phyloP scores from a whole-genome alignment of 1,140 invertebrate genomes.

The Papilio dardanus region DNA sequence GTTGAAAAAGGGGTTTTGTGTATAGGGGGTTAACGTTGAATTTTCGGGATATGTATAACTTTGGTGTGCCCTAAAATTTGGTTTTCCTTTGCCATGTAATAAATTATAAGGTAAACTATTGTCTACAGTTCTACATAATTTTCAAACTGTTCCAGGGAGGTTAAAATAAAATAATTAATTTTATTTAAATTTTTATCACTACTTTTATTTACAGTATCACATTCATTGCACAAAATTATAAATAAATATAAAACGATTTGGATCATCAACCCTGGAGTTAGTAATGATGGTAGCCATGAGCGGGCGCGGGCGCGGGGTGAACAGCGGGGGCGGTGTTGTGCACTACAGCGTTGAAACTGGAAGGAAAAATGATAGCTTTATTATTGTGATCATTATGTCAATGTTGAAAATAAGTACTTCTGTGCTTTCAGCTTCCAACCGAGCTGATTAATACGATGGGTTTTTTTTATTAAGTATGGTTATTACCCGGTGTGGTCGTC shows the following conservation, averaged over 20 bases:
- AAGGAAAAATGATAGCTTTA: slow-evolving; percentile 37
- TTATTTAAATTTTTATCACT: slow-evolving; percentile 1
- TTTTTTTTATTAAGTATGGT: not conserved
- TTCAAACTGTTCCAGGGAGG: not conserved
- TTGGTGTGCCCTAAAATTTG: too few relatives aligned
- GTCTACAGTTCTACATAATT: too few relatives aligned
- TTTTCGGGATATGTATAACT: too few relatives aligned
- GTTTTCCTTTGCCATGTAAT: too few relatives aligned
- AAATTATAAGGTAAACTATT: too few relatives aligned
- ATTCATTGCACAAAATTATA: slow-evolving; percentile 2
- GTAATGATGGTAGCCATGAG: slow-evolving; percentile 45
- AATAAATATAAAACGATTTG: slow-evolving; percentile 13
- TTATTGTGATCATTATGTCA: too few relatives aligned
- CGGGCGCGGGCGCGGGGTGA: slow-evolving; percentile 46
- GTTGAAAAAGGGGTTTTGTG: too few relatives aligned
- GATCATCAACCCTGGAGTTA: slow-evolving; percentile 11
- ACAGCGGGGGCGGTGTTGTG: slow-evolving; percentile 57
- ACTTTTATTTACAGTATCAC: slow-evolving; percentile 29
- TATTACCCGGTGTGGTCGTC: slow-evolving; percentile 66
- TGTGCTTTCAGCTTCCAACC: not conserved
- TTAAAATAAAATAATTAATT: not conserved
- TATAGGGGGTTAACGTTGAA: too few relatives aligned
- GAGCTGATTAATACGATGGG: not conserved
- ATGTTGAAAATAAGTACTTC: too few relatives aligned
- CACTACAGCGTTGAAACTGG: slow-evolving; percentile 73